A percentile compares a stretch with the other conserved stretches of the same genome.
Evolutionary conservation across 2,888 invertebrate species (phyloP).

Genomic region (Alviniconcha strummeri): DNA sequence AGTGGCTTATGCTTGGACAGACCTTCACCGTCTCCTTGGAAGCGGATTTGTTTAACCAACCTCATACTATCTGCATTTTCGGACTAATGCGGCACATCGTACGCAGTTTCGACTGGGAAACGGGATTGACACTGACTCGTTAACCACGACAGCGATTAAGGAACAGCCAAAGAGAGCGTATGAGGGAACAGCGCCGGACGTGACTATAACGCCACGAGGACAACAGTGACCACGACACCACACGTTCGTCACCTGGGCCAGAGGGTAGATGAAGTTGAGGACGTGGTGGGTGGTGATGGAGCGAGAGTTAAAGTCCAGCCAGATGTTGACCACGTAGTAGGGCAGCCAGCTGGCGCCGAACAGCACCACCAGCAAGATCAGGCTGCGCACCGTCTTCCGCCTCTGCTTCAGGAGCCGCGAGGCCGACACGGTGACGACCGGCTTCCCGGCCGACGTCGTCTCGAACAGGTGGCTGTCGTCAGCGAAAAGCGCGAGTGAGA

Average conservation of each 20-base stretch:
- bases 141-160: no score
- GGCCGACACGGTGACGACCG: conserved; percentile 36
- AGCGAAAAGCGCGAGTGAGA: conserved; percentile 57
- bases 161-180: no score
- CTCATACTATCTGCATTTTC: no score
- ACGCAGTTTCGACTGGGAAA: no score
- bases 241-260: conserved; percentile 44
- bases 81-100: no score
- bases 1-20: no score
- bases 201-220: no score
- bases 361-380: conserved; percentile 55
- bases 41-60: no score
- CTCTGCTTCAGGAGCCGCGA: conserved; percentile 51
- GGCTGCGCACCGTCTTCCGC: conserved; percentile 57
- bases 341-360: conserved; percentile 64
- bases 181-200: no score
- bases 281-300: conserved; percentile 33
- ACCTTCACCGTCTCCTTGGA: no score
- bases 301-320: conserved; percentile 58
- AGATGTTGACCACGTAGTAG: conserved; percentile 62
- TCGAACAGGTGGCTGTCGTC: conserved; percentile 44
- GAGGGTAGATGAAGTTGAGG: conserved; percentile 52
- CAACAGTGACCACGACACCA: no score
- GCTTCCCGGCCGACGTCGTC: conserved; percentile 32
- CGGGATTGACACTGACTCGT: no score